Base-by-base conservation (phyloP, 37 sponge, comb jelly and placozoan species). In the Halisarca cf. caerulea region DNA sequence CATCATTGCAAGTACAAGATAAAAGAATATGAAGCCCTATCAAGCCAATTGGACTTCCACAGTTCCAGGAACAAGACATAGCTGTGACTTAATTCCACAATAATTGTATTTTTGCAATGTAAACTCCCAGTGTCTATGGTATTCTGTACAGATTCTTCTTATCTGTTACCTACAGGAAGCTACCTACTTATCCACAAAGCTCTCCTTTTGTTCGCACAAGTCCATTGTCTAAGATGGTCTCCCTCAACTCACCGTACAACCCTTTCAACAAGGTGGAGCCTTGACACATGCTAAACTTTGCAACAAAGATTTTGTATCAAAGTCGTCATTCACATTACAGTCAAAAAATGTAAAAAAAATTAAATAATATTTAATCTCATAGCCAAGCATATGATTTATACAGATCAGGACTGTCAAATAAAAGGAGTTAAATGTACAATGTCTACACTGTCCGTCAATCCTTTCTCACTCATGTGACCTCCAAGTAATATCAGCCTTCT, bases 261-360 rank as follows among this genome's bases (percentile, higher is more conserved):
- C 95, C 95, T 24, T 94, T 84, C 89, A 94, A 94, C 28, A 85
- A 88, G 32, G 84, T 93, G 32, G 88, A 87, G 24, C 21, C 47
- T 33, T 85, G 51, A 47, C 51, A 47, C 6, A 47, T 47, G n/a
- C n/a, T n/a, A n/a, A n/a, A n/a, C n/a, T n/a, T n/a, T n/a, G n/a
- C n/a, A n/a, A n/a, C 51, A 47, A 47, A 6, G 6, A 11, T 47
- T 47, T 47, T 47, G 51, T 47, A 47, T 47, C 51, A 47, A 47
- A 47, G 51, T 11, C 11, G 51, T 47, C 9, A 47, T 47, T 47
- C 11, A 47, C 51, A 47, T 47, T 6, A 47, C n/a, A n/a, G n/a
- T n/a, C n/a, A n/a, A n/a, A n/a, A n/a, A n/a, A n/a, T n/a, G n/a
- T n/a, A n/a, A n/a, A n/a, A n/a, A n/a, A n/a, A n/a, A n/a, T n/a